Evolutionary conservation across 2,888 invertebrate species (phyloP).

Genomic region (Dryadula phaetusa): DNA sequence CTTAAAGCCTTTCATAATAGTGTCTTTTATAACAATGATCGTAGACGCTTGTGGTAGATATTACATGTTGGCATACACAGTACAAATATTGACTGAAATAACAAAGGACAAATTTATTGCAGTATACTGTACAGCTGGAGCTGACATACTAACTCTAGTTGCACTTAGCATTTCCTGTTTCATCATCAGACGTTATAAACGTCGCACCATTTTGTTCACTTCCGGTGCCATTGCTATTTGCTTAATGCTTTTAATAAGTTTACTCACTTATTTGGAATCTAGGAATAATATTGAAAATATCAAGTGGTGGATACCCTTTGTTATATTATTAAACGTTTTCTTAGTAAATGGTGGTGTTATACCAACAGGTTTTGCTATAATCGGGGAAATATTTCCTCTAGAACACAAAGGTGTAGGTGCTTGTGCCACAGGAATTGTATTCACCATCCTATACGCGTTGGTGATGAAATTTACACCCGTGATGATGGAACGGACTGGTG

Average conservation of each 20-base stretch:
- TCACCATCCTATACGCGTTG: constrained; percentile 52
- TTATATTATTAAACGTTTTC: constrained; percentile 38
- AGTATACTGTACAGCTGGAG: constrained; percentile 53
- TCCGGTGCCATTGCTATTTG: constrained; percentile 49
- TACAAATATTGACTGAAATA: constrained; percentile 55
- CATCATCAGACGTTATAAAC: constrained; percentile 50
- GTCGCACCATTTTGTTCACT: constrained; percentile 54
- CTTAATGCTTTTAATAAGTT: constrained; percentile 52
- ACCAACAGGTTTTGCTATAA: constrained; percentile 36
- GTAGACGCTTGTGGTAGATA: constrained; percentile 56
- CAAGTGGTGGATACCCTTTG: constrained; percentile 51
- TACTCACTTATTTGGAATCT: constrained; percentile 49
- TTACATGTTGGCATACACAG: constrained; percentile 54
- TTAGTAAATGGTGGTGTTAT: constrained; percentile 34
- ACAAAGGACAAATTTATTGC: constrained; percentile 51
- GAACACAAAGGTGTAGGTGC: constrained; percentile 55
- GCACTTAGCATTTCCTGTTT: constrained; percentile 51
- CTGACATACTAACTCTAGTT: constrained; percentile 51
- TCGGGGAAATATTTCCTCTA: constrained; percentile 58
- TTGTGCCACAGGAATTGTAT: constrained; percentile 52
- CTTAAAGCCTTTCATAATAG: constrained; percentile 52
- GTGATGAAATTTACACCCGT: constrained; percentile 55
- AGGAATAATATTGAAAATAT: constrained; percentile 36
- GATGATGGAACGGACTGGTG: constrained; percentile 52
- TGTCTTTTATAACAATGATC: constrained; percentile 50